Evolutionary conservation across 2,113 vertebrate genomes (phyloP).

Genomic region (Charina bottae): DNA sequence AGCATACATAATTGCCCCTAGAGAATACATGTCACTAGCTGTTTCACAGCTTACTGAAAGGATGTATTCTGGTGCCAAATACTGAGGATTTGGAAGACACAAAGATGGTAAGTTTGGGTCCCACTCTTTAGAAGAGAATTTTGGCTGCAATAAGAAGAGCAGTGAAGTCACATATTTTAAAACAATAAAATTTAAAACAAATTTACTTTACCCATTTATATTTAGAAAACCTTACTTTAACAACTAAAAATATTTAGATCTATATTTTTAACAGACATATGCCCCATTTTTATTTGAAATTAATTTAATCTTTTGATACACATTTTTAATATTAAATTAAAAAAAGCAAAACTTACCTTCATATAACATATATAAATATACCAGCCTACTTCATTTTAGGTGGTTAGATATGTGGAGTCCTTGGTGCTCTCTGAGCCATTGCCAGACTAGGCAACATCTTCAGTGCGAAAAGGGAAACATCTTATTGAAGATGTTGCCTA

Average conservation of each 20-base stretch:
- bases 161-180: constrained; percentile 34
- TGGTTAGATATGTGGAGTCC: no score
- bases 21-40: constrained; percentile 97
- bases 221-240: neutral
- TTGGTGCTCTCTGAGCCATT: no score
- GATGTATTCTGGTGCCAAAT: constrained; percentile 97
- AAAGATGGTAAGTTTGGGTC: constrained; percentile 94
- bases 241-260: neutral
- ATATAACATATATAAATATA: neutral
- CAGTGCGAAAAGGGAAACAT: no score
- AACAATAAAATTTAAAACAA: constrained; percentile 37
- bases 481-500: no score
- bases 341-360: neutral
- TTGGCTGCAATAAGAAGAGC: constrained; percentile 77
- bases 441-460: no score
- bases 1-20: constrained; percentile 90
- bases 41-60: constrained; percentile 97
- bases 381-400: neutral
- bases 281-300: neutral
- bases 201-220: neutral
- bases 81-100: constrained; percentile 96
- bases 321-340: neutral
- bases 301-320: neutral
- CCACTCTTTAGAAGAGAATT: constrained; percentile 96
- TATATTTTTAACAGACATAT: neutral